phyloP scores from a whole-genome alignment of 2,113 vertebrate genomes.

The Polypterus bichir region DNA sequence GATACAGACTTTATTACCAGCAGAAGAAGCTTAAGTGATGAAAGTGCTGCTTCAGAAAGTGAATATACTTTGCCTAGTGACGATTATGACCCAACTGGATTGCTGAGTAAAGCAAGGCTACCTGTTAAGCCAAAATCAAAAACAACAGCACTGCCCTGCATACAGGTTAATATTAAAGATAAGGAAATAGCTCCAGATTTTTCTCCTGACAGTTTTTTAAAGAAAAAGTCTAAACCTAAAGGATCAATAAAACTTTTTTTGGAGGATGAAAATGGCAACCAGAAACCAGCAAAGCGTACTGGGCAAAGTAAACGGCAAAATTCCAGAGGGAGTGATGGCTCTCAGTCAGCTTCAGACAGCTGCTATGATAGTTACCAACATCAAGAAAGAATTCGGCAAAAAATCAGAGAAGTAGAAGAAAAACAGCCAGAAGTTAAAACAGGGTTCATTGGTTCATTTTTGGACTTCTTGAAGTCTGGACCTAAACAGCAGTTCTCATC shows the following conservation, averaged over 20 bases:
- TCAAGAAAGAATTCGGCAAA: slow-evolving; percentile 92
- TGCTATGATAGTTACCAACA: slow-evolving; percentile 78
- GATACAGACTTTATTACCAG: slow-evolving; percentile 57
- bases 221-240: slow-evolving; percentile 71
- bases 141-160: slow-evolving; percentile 33
- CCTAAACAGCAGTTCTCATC: slow-evolving; percentile 87
- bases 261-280: slow-evolving; percentile 58
- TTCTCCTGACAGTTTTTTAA: slow-evolving; percentile 54
- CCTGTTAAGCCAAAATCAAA: slow-evolving; percentile 26
- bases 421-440: slow-evolving; percentile 96
- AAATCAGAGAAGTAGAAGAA: slow-evolving; percentile 93
- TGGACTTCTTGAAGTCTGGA: slow-evolving; percentile 93
- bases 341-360: slow-evolving; percentile 56
- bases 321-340: slow-evolving; percentile 60
- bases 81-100: slow-evolving; percentile 39
- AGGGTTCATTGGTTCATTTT: slow-evolving; percentile 92
- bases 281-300: slow-evolving; percentile 60
- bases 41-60: slow-evolving; percentile 45
- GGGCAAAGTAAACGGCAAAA: slow-evolving; percentile 71
- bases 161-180: slow-evolving; percentile 42
- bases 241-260: slow-evolving; percentile 47
- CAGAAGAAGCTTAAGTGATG: slow-evolving; percentile 56
- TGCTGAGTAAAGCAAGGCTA: slow-evolving; percentile 37
- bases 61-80: slow-evolving; percentile 54
- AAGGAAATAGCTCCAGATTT: slow-evolving; percentile 60